Base-by-base conservation (phyloP, 2,797 vertebrate genomes). In the Sciaenops ocellatus region DNA sequence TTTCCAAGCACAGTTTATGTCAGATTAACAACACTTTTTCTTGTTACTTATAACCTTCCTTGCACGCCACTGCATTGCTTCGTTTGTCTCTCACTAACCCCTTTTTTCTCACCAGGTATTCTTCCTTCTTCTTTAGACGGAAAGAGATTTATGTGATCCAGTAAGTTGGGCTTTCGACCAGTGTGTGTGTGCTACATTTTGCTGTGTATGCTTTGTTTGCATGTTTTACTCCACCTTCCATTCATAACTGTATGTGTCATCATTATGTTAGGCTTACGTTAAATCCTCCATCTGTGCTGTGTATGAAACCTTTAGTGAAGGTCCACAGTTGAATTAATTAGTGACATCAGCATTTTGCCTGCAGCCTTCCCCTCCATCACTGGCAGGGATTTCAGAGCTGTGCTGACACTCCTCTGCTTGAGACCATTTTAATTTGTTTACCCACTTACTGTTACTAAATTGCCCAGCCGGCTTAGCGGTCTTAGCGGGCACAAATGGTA, bases 101-200 rank as follows among this genome's bases (percentile, higher is more conserved):
- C 87, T 96, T 90, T 96, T 96, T 95, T 96, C 91, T 94, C 96
- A 95, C 85, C 96, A 99, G 98, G 97, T 99, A 98, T 88, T 99
- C 98, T 82, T 99, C 98, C 86, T 97, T 99, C 97, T 99, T 99
- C 97, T 99, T 99, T 96, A 98, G 96, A 95, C 97, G 97, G 92
- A 99, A 99, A 95, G 98, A 99, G 94, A 99, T 99, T 94, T 99
- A 98, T 98, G 97, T 99, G 94, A 99, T 99, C 93, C 98, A 99
- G 98, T 99, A 99, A 99, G 98, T 99, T 87, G 76, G 68, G 50
- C n/a, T 71, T 74, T 73, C 61, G 55, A 44, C 26, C 16, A 56
- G 72, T 34, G 76, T 81, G 81, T 82, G 81, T 34, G 42, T 42
- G 57, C 5, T 30, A 34, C 20, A 3, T 64, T 75, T 87, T 76